Conservation (phyloP, 1,140 invertebrate species). For the Schmidtea mediterranea region DNA sequence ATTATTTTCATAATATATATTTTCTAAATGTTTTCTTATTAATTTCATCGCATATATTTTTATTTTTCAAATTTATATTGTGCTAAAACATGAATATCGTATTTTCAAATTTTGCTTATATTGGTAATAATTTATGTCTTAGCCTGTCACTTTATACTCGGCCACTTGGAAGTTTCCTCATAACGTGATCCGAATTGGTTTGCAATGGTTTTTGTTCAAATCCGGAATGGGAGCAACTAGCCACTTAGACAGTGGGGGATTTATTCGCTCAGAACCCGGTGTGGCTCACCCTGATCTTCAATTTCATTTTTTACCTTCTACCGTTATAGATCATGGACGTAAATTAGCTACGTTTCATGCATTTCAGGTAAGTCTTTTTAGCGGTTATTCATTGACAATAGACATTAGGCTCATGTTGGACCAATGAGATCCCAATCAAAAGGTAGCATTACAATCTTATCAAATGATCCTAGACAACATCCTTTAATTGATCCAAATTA, state of each 20-base stretch:
- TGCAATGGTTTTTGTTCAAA: slow-evolving; percentile 27
- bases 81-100: too few species aligned
- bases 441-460: slow-evolving; percentile 16
- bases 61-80: too few species aligned
- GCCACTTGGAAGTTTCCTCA: slow-evolving; percentile 32
- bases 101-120: too few species aligned
- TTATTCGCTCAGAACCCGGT: slow-evolving; percentile 21
- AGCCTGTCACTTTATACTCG: slow-evolving; percentile 30
- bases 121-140: too few species aligned
- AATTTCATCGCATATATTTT: too few species aligned
- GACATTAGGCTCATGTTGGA: slow-evolving; percentile 19
- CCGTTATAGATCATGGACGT: slow-evolving; percentile 30
- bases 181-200: slow-evolving; percentile 29
- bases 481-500: slow-evolving; percentile 53
- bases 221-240: slow-evolving; percentile 26
- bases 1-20: too few species aligned
- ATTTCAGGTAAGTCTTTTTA: slow-evolving; percentile 14
- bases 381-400: neutral
- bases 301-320: slow-evolving; percentile 31
- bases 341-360: slow-evolving; percentile 21
- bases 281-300: slow-evolving; percentile 29
- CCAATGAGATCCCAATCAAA: slow-evolving; percentile 20
- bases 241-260: slow-evolving; percentile 30
- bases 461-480: slow-evolving; percentile 43
- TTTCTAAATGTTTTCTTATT: too few species aligned